phyloP scores from a whole-genome alignment of 2,888 invertebrate species.

The Parnassius apollo region DNA sequence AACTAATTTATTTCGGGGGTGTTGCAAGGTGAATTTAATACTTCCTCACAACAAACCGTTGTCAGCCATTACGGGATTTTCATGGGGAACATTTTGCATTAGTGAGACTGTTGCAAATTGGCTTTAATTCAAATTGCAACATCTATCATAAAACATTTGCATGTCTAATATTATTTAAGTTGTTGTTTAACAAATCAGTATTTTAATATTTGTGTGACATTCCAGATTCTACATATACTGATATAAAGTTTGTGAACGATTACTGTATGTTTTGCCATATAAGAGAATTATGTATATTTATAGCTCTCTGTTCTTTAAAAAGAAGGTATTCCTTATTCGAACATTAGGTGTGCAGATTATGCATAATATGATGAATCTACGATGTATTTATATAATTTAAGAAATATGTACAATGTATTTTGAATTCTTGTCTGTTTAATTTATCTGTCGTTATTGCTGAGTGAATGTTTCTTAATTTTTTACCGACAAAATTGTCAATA shows the following conservation, averaged over 20 bases:
- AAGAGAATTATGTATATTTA: conserved; percentile 29
- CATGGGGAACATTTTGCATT: conserved; percentile 34
- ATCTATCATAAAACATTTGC: conserved; percentile 54
- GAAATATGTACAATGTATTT: conserved; percentile 11
- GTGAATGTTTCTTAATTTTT: conserved; percentile 44
- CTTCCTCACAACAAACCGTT: conserved; percentile 29
- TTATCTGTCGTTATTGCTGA: conserved; percentile 38
- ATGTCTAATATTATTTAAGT: conserved; percentile 64
- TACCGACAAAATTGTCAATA: conserved; percentile 27
- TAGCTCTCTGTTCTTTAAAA: conserved; percentile 37
- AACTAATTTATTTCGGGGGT: conserved; percentile 45
- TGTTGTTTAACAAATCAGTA: conserved; percentile 78
- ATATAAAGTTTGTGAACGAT: conserved; percentile 39
- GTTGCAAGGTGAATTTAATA: conserved; percentile 65
- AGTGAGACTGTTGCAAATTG: conserved; percentile 5
- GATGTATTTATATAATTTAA: conserved; percentile 12
- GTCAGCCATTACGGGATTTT: conserved; percentile 30
- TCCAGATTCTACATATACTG: conserved; percentile 70
- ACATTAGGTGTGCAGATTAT: conserved; percentile 11
- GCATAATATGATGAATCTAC: conserved; percentile 24
- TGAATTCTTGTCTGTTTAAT: conserved; percentile 32
- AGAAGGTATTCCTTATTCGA: conserved; percentile 20
- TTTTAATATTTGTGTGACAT: conserved; percentile 79
- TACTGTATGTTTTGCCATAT: conserved; percentile 30
- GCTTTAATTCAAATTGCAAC: conserved; percentile 60